Base-by-base conservation (phyloP, 1,140 invertebrate species). In the Sycophila sp. region DNA sequence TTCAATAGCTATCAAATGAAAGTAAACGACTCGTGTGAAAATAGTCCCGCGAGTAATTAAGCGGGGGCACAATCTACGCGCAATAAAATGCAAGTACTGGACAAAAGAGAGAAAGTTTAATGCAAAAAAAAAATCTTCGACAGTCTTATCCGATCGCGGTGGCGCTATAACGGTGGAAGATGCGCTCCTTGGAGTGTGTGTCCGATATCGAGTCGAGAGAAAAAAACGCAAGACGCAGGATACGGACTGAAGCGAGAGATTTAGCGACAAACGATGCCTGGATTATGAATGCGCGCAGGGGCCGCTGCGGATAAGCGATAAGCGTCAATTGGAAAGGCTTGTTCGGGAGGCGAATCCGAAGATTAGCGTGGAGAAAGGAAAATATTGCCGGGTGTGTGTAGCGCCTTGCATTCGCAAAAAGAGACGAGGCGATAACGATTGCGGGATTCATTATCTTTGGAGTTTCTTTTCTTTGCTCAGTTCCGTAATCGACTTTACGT, bases 261-360 rank as follows among this genome's bases (percentile, higher is more conserved):
- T 47, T 53, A 53, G 19, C 47, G 62, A 65, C 62, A 65, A 65
- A 65, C 62, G 62, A 65, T 65, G 49, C 62, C 40, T 40, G 47
- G 62, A 65, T 65, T 53, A 40, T 34, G 45, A 47, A 51, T 51
- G 47, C 62, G 10, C 47, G n/a, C 34, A 19, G 17, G 19, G 10
- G 17, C 34, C 30, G 34, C 8, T 10, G 11, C 17, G 22, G 62
- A 53, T 64, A 64, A 45, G 26, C 62, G 62, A 65, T 65, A 65
- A 65, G 60, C 26, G n/a, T 10, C 60, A 63, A 63, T 63, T 63
- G 60, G 40, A 63, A 63, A 63, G 47, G 19, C 60, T 63, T 63
- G 60, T 63, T 34, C 60, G 36, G 60, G 28, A 63, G 42, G 60
- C 28, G 36, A 47, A 49, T 32, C 32, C 60, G 24, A 7, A 11